phyloP scores from a whole-genome alignment of 1,140 invertebrate species.

The Drosophila miranda region DNA sequence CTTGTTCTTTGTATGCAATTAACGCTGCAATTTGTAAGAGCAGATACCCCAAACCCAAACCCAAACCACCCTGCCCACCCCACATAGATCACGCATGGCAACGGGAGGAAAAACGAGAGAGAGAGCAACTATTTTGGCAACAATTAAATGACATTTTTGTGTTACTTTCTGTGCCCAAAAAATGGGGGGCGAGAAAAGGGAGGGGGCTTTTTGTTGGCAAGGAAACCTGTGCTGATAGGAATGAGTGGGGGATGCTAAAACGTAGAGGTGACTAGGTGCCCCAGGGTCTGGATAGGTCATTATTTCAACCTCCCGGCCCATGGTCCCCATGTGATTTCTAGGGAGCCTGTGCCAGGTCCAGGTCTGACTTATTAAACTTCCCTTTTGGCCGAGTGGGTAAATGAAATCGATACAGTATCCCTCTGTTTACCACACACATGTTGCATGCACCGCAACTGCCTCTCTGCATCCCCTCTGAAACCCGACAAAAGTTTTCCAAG shows the following conservation, averaged over 20 bases:
- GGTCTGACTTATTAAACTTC: constrained; percentile 35
- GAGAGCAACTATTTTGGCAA: too few relatives aligned
- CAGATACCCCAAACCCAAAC: constrained; percentile 19
- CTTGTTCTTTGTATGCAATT: constrained; percentile 77
- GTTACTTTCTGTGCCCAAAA: not conserved
- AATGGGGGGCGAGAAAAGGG: too few relatives aligned
- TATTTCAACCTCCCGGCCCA: not conserved
- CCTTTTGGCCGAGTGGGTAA: not conserved
- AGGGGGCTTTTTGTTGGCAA: not conserved
- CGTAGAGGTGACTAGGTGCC: not conserved
- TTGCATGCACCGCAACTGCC: constrained; percentile 45
- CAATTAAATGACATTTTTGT: constrained; percentile 4
- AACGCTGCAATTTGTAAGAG: constrained; percentile 71
- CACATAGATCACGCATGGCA: too few relatives aligned
- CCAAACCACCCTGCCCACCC: not conserved
- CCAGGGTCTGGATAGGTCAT: not conserved
- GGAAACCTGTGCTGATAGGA: not conserved
- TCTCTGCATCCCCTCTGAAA: not conserved
- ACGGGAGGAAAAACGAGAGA: too few relatives aligned
- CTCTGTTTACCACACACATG: constrained; percentile 48
- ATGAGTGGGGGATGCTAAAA: too few relatives aligned
- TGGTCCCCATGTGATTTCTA: not conserved
- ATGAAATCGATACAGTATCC: constrained; percentile 5
- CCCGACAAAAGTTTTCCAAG: constrained; percentile 56
- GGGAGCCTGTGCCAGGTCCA: constrained; percentile 22